A percentile compares a stretch with the other conserved stretches of the same genome.
These are phyloP conservation scores for Nerophis lumbriciformis DNA, from an alignment of 2,113 vertebrate genomes.

Conservation along the genomic window DNA sequence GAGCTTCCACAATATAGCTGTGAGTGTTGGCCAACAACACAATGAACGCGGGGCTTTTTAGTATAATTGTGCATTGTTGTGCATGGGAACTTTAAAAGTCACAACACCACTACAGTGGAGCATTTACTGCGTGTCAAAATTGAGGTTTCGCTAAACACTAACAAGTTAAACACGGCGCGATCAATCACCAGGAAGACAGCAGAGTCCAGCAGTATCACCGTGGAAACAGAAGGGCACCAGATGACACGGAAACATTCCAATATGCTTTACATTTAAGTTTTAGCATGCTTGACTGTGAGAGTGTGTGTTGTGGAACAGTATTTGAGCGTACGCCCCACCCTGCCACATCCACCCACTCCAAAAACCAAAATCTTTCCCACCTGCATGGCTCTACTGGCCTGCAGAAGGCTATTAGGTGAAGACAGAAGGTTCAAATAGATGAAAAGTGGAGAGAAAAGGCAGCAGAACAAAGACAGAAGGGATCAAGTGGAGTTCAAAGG, in stretches of 20 bases:
- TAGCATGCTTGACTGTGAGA: constrained; percentile 20
- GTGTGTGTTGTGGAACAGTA: constrained; percentile 25
- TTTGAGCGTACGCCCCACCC: constrained; percentile 7
- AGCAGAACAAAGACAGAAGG: constrained; percentile 10
- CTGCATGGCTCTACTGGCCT: constrained; percentile 2
- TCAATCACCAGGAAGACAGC: constrained; percentile 48
- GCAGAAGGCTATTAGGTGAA: background rate
- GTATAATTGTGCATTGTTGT: background rate
- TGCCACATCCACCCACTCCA: constrained; percentile 5
- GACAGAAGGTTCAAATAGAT: background rate
- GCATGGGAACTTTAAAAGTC: background rate
- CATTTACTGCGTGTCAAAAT: background rate
- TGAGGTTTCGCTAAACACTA: background rate
- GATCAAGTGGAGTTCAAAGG: constrained; percentile 4
- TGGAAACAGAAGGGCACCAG: constrained; percentile 30
- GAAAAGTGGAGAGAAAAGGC: constrained; percentile 2
- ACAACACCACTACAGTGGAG: no score
- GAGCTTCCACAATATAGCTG: constrained; percentile 16
- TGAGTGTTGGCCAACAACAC: constrained; percentile 17
- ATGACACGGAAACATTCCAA: constrained; percentile 44
- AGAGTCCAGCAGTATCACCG: constrained; percentile 46
- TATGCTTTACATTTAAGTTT: constrained; percentile 27
- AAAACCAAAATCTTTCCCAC: constrained; percentile 12
- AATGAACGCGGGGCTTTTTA: constrained; percentile 15
- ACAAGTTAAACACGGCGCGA: constrained; percentile 25